Base-by-base conservation (phyloP, 1,140 invertebrate species). In the Tetramorium simillimum region DNA sequence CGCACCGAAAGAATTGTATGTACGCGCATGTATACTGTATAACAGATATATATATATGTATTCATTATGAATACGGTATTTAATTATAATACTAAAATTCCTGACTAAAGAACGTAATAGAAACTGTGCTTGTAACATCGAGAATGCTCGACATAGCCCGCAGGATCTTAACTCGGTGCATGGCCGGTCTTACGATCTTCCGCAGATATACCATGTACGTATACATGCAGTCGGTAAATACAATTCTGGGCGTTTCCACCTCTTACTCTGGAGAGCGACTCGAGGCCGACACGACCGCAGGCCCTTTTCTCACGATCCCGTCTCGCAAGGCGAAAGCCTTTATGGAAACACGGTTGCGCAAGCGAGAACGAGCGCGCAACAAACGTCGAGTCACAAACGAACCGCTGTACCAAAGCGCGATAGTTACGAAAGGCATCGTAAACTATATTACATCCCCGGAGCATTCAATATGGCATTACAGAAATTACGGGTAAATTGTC, bases 221-320 rank as follows among this genome's bases (percentile, higher is more conserved):
- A 40, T 85, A 88, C 53, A 73, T 56, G 40, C 63, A 84, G 62
- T 73, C 81, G 73, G 56, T 67, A 81, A 37, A 53, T 63, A 49
- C 76, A 46, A 85, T 28, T 53, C 67, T 65, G 51, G 49, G 51
- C 49, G 49, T 72, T 67, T 80, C 77, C 69, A 72, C 69, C 82
- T 81, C 84, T 89, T 88, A 70, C 87, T 58, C 7, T 37, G 7
- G 84, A 37, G 75, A 75, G n/a, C 37, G 24, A 33, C 28, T 46
- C 62, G 72, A 62, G 56, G 65, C 51, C 77, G 73, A 76, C 24
- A 56, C 67, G 46, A 58, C 58, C 85, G 77, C 63, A 53, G 46
- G 62, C 85, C 77, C 82, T 86, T 91, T 91, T 88, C 86, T 85
- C 90, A 88, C 90, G 82, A 82, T 85, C 81, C 56, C 60, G 28